These are phyloP conservation scores for Cybosia mesomella DNA, from an alignment of 2,888 invertebrate species.

Conservation along the genomic window DNA sequence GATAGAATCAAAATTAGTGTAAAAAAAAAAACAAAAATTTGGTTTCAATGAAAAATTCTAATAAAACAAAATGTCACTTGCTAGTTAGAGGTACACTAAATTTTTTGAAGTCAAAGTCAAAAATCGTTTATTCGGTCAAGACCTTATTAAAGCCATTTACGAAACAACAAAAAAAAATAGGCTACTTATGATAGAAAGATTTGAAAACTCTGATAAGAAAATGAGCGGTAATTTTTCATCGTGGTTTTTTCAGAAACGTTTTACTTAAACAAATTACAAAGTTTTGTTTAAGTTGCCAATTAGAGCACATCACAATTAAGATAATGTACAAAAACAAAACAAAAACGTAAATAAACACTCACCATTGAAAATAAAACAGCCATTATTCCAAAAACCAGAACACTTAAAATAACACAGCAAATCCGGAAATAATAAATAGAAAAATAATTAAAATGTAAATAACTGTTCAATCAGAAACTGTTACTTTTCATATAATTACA, in stretches of 20 bases:
- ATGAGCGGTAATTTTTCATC: background rate
- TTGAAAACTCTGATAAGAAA: background rate
- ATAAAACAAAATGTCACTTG: background rate
- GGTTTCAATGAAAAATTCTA: too few species aligned
- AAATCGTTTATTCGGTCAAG: too few species aligned
- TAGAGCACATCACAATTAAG: background rate
- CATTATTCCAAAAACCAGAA: conserved; percentile 43
- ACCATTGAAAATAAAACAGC: conserved; percentile 36
- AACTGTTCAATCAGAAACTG: conserved; percentile 1
- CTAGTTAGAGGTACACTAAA: background rate
- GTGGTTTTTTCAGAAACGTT: background rate
- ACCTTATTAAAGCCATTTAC: too few species aligned
- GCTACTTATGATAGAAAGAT: too few species aligned
- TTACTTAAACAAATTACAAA: background rate
- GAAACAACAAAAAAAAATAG: background rate
- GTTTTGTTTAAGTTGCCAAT: background rate
- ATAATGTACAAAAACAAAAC: background rate
- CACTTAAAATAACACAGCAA: conserved; percentile 21
- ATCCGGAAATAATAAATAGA: conserved; percentile 6
- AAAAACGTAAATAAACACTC: conserved; percentile 26
- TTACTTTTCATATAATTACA: background rate
- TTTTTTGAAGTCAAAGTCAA: background rate
- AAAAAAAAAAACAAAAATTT: too few species aligned
- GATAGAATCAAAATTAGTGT: too few species aligned
- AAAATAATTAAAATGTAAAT: conserved; percentile 3